Percentiles rank a stretch among this genome's conserved stretches.
phyloP scores from a whole-genome alignment of 2,797 vertebrate species.

The Columba guinea region DNA sequence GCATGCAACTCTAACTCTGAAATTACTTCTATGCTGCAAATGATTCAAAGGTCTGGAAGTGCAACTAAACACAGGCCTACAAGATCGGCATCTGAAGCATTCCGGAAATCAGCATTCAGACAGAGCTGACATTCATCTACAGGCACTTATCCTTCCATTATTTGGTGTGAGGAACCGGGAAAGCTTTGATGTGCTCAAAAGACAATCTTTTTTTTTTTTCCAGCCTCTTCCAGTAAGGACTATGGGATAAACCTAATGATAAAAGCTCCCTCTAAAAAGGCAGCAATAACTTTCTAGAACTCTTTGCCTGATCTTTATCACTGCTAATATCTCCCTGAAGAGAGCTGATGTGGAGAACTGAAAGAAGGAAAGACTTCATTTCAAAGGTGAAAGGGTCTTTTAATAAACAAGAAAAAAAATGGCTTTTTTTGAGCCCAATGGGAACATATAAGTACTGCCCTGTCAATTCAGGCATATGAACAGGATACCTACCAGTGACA shows the following conservation, averaged over 20 bases:
- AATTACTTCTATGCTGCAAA: background rate
- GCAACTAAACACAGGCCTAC: background rate
- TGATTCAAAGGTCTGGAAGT: background rate
- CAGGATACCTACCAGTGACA: background rate
- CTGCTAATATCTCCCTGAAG: background rate
- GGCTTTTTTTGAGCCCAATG: background rate
- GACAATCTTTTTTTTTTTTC: background rate
- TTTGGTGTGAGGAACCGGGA: background rate
- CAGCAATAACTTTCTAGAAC: background rate
- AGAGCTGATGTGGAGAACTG: background rate
- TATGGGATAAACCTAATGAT: background rate
- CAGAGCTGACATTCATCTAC: background rate
- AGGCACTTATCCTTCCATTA: background rate
- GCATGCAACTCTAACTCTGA: background rate
- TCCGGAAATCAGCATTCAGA: rapidly evolving
- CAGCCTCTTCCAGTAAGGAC: background rate
- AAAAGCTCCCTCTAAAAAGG: background rate
- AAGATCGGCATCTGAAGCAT: background rate
- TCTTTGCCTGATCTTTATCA: background rate
- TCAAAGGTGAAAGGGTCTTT: background rate
- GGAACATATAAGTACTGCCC: background rate
- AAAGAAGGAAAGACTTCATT: background rate
- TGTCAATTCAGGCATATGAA: background rate
- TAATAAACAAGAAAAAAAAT: background rate
- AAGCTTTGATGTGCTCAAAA: background rate